Evolutionary conservation across 2,797 vertebrate species (phyloP), one percentile per base, ranked within the genome.

Genomic region (Esox lucius): DNA sequence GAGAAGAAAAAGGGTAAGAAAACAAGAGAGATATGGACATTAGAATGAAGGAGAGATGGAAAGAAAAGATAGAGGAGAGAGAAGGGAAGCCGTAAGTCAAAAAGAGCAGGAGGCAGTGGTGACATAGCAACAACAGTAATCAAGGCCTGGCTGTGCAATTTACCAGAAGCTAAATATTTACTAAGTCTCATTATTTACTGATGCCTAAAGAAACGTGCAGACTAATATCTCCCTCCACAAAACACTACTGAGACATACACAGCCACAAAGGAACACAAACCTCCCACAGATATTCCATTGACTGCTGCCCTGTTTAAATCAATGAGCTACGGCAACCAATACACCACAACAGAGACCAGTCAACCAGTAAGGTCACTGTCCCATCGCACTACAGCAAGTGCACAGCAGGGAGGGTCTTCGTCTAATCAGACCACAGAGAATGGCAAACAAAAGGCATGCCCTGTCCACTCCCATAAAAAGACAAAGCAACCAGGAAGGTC

Each of bases 221-320:
- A 84, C 53, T n/a, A 78, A 76, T 80, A 46, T 48, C 51, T 85
- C n/a, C n/a, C 9, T 68, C 74, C 75, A 53, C 69, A 77, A 22
- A 70, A 39, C 17, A 1, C 66, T 59, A 56, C 49, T 49, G 82
- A 83, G 83, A 87, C 59, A 65, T 75, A 66, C 70, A 66, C 70
- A 79, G 78, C 75, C 39, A 76, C 78, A 77, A 77, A 81, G 84
- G 75, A 88, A 91, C 85, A 86, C 84, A 79, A 88, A 87, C 89
- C 89, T 83, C 86, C 75, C 85, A 86, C 88, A 91, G 89, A 90
- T 74, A 33, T 85, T 89, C 88, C 91, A 91, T 86, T 91, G 90
- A 93, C 91, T 89, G 88, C 82, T 72, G 61, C 68, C 84, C 83
- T 78, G 84, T 72, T 84, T 69, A 75, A 85, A 92, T 93, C 91